Evolutionary conservation across 2,888 invertebrate genomes (phyloP), one percentile per base, ranked within the genome.

Genomic region (Pteria penguin): DNA sequence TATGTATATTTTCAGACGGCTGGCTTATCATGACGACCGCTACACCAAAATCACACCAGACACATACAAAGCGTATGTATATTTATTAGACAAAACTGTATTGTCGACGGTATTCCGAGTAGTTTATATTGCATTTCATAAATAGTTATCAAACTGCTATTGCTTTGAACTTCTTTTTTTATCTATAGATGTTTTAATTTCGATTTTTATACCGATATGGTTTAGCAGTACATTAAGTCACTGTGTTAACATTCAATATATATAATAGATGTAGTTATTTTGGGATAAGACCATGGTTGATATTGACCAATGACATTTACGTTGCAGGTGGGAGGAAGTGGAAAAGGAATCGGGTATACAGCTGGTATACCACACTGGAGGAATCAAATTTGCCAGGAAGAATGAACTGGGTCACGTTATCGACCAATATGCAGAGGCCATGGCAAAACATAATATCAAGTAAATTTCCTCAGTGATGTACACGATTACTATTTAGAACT

Each of bases 321-420:
- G 18, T 79, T 79, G 0, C 71, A 91, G 91, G 8, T 91, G 89
- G 88, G 83, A 83, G 5, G 85, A 86, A 57, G 87, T 90, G 4
- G 91, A 91, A 78, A 60, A 73, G 29, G 91, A 91, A 69, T 89
- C 90, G 0, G 91, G 91, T 1, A 69, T 88, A 52, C 83, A 90
- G 78, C 66, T 91, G 57, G 87, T 91, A 4, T 85, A 87, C 79
- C 87, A 86, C 65, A 85, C 87, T 2, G 91, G 91, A 29, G 84
- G 87, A n/a, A 72, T 91, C 18, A 80, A 86, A 62, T 67, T 88
- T 27, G 84, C 87, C 11, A 81, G 78, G 29, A 82, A 79, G 31
- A 82, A 82, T 0, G 85, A 87, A 31, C 83, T 84, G 14, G 86
- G 83, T 24, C 57, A 76, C 32, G 78, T 86, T 2, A 76, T 90